A percentile compares a stretch with the other conserved stretches of the same genome.
These are phyloP conservation scores for Plumapathes pennacea DNA, from an alignment of 92 coral and sea anemone genomes.

Conservation along the genomic window DNA sequence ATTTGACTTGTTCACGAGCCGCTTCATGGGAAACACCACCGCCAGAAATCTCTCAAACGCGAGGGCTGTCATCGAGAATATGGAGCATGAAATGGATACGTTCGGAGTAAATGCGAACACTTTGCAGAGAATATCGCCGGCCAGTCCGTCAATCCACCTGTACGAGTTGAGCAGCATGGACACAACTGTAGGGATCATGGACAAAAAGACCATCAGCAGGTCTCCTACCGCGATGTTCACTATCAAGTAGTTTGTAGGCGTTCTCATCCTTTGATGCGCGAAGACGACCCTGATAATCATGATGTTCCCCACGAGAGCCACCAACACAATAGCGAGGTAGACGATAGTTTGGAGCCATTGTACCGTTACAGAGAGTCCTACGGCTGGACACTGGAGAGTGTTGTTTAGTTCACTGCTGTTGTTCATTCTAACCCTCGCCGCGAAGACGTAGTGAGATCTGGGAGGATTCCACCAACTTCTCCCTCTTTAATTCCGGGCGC, in stretches of 20 bases:
- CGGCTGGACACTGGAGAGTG: neutral
- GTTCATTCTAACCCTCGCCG: too few relatives aligned
- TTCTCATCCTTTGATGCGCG: conserved; percentile 40
- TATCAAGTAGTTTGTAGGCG: conserved; percentile 64
- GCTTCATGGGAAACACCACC: conserved; percentile 51
- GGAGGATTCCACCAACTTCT: too few relatives aligned
- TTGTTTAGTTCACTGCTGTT: too few relatives aligned
- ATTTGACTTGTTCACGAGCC: conserved; percentile 15
- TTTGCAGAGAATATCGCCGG: conserved; percentile 53
- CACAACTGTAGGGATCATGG: conserved; percentile 39
- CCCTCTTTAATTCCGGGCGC: too few relatives aligned
- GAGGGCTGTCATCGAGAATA: conserved; percentile 62
- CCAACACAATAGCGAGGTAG: conserved; percentile 33
- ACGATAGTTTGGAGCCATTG: conserved; percentile 21
- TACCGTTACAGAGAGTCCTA: neutral
- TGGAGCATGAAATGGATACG: conserved; percentile 56
- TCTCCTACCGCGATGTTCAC: conserved; percentile 71
- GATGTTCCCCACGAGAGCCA: conserved; percentile 51
- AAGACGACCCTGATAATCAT: conserved; percentile 53
- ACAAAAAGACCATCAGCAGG: conserved; percentile 43
- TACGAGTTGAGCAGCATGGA: conserved; percentile 9
- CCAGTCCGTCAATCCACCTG: conserved; percentile 26
- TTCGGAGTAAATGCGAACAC: conserved; percentile 30
- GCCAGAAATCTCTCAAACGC: conserved; percentile 68
- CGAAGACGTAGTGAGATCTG: too few relatives aligned